These are phyloP conservation scores for Enteromius trimaculatus DNA, from an alignment of 2,797 vertebrate genomes.

Conservation along the genomic window DNA sequence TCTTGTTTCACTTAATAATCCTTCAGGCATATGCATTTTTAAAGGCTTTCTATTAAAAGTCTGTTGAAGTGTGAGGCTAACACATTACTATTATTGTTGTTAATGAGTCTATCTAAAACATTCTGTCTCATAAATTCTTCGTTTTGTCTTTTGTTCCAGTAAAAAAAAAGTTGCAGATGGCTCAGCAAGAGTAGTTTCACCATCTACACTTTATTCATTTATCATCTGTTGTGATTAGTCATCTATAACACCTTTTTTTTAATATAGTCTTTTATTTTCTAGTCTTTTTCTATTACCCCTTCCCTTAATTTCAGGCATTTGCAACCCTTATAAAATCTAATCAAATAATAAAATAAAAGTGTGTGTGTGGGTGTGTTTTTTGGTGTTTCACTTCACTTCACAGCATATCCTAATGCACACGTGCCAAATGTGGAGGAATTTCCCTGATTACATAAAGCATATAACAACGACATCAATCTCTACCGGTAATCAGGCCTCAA, in stretches of 20 bases:
- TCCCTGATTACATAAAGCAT: conserved; percentile 80
- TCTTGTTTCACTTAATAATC: not conserved
- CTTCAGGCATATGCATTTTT: not conserved
- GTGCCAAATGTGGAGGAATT: conserved; percentile 69
- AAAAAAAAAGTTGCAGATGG: not conserved
- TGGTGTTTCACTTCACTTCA: not conserved
- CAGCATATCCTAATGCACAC: too few species aligned
- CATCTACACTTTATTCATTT: not conserved
- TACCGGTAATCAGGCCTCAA: conserved; percentile 78
- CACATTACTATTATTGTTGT: not conserved
- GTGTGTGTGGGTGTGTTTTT: not conserved
- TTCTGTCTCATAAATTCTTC: not conserved
- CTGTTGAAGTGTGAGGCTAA: not conserved
- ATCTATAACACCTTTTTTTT: not conserved
- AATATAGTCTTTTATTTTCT: not conserved
- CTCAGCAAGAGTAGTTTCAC: not conserved
- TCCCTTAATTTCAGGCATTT: not conserved
- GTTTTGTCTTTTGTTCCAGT: not conserved
- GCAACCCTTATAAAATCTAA: not conserved
- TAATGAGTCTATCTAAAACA: not conserved
- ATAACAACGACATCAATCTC: conserved; percentile 80
- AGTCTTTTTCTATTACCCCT: too few species aligned
- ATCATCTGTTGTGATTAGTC: not conserved
- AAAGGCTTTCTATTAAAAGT: not conserved
- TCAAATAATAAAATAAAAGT: not conserved